phyloP scores from a whole-genome alignment of 1,140 invertebrate species.

The Camponotus vicinus region DNA sequence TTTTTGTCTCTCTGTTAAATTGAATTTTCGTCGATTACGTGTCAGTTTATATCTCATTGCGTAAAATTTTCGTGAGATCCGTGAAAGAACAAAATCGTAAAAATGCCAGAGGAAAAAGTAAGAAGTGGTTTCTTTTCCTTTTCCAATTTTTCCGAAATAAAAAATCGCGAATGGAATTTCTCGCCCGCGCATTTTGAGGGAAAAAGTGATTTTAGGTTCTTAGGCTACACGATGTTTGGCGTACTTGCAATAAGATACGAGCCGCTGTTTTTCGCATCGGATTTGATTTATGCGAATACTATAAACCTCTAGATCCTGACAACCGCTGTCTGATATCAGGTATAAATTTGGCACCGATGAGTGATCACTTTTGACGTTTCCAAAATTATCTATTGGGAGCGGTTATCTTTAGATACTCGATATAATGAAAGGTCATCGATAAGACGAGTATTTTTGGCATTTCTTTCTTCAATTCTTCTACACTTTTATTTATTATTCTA shows the following conservation, averaged over 20 bases:
- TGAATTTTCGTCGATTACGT: neutral
- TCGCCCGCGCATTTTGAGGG: neutral
- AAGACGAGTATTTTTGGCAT: neutral
- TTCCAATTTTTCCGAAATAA: slow-evolving; percentile 21
- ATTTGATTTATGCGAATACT: slow-evolving; percentile 90
- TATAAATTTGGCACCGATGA: slow-evolving; percentile 75
- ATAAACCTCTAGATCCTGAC: slow-evolving; percentile 88
- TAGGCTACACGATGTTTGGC: slow-evolving; percentile 88
- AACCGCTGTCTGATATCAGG: slow-evolving; percentile 90
- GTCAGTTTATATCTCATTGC: neutral
- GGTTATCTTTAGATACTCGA: slow-evolving; percentile 5
- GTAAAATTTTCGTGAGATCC: slow-evolving; percentile 34
- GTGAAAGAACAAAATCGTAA: neutral
- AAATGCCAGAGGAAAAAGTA: slow-evolving; percentile 70
- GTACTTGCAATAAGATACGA: slow-evolving; percentile 91
- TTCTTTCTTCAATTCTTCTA: neutral
- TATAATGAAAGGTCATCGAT: neutral
- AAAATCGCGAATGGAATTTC: neutral
- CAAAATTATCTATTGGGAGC: slow-evolving; percentile 17
- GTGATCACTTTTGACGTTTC: slow-evolving; percentile 2
- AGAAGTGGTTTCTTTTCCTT: neutral
- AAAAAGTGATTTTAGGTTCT: slow-evolving; percentile 61
- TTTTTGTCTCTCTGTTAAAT: slow-evolving; percentile 34
- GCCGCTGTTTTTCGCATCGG: slow-evolving; percentile 89
- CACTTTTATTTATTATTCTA: neutral